Base-by-base conservation (phyloP, 1,140 invertebrate genomes). In the Drosophila insularis region DNA sequence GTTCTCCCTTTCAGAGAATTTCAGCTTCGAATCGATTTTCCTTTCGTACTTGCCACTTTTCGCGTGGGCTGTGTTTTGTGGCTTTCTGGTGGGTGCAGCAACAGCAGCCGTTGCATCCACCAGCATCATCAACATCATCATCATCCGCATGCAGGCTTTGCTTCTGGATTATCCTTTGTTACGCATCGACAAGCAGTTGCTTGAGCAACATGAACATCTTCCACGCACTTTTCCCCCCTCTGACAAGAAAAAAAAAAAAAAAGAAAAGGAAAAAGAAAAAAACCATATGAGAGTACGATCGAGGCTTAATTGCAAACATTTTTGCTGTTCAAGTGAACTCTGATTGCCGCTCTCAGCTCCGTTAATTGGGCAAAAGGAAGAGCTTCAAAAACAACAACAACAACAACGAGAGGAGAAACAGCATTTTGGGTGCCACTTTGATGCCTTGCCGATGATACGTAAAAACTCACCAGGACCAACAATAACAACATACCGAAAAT, bases 391-490 rank as follows among this genome's bases (percentile, higher is more conserved):
- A 50, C 8, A 50, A 50, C 7, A 46, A 46, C n/a, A 46, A 19
- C 17, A 50, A 50, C 71, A 54, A 31, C 40, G 74, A 70, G 63
- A 65, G 65, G 82, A 68, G 68, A 81, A 78, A 79, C 74, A 87
- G 43, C 43, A 50, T 50, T 89, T 84, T 84, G 68, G 68, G 62
- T 80, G 79, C 72, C 84, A 82, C 84, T 87, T 87, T 87, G 84
- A 87, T 87, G 84, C 84, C 84, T 79, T 71, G 84, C 84, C 84
- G 84, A 87, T 89, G 84, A 89, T 89, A 84, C 68, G 70, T 68
- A 63, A 43, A 63, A 63, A 35, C 55, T 58, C 56, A 68, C 37
- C 63, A 59, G 66, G 67, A 54, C 43, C 55, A 23, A 62, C 64
- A 46, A 61, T 62, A 68, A 50, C 63, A 67, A 85, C 81, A 68